Evolutionary conservation across 1,140 invertebrate genomes (phyloP), one percentile per base, ranked within the genome.

Genomic region (Neodiprion lecontei): DNA sequence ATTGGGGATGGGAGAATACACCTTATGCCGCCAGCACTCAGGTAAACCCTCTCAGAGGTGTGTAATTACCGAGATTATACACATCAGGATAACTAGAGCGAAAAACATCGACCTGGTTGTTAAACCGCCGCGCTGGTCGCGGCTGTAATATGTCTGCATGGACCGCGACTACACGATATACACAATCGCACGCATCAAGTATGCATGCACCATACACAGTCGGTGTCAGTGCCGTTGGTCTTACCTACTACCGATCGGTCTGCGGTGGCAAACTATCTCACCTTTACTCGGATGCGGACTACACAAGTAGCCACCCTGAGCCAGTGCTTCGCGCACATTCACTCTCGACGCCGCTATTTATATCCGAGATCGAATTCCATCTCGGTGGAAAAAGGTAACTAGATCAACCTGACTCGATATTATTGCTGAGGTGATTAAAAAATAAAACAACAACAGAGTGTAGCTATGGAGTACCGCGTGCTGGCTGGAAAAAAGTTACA

Each of bases 41-140:
- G 70, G 70, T 71, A 71, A 71, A 71, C 48, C 72, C 79, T 79
- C 76, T 49, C 75, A 72, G 74, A 74, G 77, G 76, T 84, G 82
- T 85, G 81, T 85, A 86, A 84, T 86, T 82, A 86, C 79, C 74
- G 73, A 81, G 84, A 86, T 84, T 84, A 85, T 83, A 86, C 80
- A 85, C 84, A 86, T 85, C 83, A 82, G 82, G 80, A 80, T 83
- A 86, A 86, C 80, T 86, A 77, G 84, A 84, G 83, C 82, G 84
- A 85, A 85, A 84, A 86, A 84, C 75, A 80, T 76, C 82, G 82
- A 83, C 80, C 82, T 76, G 82, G 75, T 86, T 82, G 83, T 84
- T 86, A 86, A 81, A 80, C 74, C 76, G 72, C 74, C 68, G 79
- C 79, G 79, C 75, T 40, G 28, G 28, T 40, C 28, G 75, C 78